Evolutionary conservation across 2,113 vertebrate genomes (phyloP).

Genomic region (Trogon melanurus): DNA sequence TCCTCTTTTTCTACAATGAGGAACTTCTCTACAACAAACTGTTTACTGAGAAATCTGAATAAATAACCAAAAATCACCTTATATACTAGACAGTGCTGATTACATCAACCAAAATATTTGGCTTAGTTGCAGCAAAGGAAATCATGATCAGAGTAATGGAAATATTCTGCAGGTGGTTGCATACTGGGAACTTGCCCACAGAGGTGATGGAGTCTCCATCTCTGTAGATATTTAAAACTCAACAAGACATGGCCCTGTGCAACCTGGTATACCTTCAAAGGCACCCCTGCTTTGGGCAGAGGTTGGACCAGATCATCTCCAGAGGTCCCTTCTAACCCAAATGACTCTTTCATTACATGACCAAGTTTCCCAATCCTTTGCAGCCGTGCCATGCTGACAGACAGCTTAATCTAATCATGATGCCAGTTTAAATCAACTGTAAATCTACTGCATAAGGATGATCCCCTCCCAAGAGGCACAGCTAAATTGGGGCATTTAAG

Average conservation of each 20-base stretch:
- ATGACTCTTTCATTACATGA: not conserved
- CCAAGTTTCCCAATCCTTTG: not conserved
- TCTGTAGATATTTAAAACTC: not conserved
- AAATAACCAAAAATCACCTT: not conserved
- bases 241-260: not conserved
- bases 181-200: not conserved
- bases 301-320: not conserved
- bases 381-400: not conserved
- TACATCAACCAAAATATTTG: not conserved
- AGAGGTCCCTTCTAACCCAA: not conserved
- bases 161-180: not conserved
- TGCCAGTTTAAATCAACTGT: not conserved
- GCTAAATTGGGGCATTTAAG: not conserved
- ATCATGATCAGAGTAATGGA: not conserved
- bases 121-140: not conserved
- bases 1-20: not conserved
- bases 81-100: not conserved
- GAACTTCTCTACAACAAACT: not conserved
- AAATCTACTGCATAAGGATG: not conserved
- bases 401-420: not conserved
- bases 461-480: not conserved
- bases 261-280: not conserved
- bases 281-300: not conserved
- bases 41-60: not conserved
- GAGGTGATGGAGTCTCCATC: not conserved